These are phyloP conservation scores for Acanthisitta chloris DNA, from an alignment of 2,113 vertebrate species.

Conservation along the genomic window DNA sequence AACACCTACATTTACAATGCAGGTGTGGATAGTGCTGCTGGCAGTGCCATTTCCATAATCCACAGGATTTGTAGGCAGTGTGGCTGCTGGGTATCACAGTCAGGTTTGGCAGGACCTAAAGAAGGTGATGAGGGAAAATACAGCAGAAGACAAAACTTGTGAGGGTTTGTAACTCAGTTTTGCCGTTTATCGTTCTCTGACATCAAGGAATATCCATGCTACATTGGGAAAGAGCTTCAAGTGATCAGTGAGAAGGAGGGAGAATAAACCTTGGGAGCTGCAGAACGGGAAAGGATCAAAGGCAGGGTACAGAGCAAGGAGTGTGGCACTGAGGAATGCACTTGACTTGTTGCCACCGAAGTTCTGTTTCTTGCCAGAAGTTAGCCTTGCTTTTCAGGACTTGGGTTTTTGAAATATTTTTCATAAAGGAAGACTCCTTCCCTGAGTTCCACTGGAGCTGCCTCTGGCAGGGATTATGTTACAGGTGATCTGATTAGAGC, in stretches of 20 bases:
- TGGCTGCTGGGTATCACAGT: not conserved
- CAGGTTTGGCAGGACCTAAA: not conserved
- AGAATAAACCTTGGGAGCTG: not conserved
- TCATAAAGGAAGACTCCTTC: not conserved
- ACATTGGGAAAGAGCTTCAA: not conserved
- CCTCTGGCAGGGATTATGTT: not conserved
- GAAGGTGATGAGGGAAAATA: not conserved
- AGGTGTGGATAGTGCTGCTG: not conserved
- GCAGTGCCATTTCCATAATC: not conserved
- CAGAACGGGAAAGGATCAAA: not conserved
- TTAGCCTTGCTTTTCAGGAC: not conserved
- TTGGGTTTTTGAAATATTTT: not conserved
- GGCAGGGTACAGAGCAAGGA: not conserved
- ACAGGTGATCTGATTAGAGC: not conserved
- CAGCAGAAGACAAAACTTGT: not conserved
- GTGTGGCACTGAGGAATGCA: accelerated
- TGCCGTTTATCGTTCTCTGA: accelerated
- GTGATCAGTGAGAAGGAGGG: not conserved
- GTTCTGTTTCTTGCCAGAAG: not conserved
- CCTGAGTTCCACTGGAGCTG: not conserved
- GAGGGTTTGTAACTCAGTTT: not conserved
- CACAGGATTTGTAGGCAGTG: accelerated
- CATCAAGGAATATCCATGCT: not conserved
- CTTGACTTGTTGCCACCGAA: not conserved
- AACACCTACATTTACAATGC: not conserved